Conservation (phyloP, 2,113 vertebrate species). For the Nesoenas mayeri region DNA sequence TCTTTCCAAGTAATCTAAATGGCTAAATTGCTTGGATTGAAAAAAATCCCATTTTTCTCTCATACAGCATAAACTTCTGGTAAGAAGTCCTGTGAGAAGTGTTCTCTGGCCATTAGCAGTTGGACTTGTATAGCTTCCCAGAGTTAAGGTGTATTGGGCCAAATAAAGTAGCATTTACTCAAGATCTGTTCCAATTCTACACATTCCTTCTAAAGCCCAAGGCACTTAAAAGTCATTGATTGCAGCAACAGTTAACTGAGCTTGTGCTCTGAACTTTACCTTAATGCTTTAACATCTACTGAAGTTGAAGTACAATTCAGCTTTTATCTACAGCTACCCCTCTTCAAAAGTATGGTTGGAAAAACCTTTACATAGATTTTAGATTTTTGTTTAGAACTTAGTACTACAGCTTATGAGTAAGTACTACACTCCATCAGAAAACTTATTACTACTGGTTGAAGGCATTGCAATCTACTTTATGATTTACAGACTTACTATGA, state of each 20-base stretch:
- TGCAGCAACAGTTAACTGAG: not conserved
- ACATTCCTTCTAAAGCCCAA: not conserved
- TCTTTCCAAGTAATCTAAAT: not conserved
- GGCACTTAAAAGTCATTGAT: not conserved
- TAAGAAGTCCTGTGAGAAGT: not conserved
- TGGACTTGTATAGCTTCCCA: not conserved
- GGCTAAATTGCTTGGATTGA: not conserved
- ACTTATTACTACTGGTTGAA: not conserved
- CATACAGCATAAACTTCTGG: not conserved
- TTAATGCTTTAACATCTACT: not conserved
- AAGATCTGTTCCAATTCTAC: not conserved
- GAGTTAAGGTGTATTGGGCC: not conserved
- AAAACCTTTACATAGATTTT: not conserved
- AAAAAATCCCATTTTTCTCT: not conserved
- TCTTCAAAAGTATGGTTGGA: not conserved
- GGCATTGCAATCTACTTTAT: not conserved
- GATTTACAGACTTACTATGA: not conserved
- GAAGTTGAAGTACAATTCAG: not conserved
- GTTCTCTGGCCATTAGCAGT: not conserved
- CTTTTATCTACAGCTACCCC: not conserved
- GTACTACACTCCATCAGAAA: not conserved
- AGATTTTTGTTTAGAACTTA: not conserved
- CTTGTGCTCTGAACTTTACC: not conserved
- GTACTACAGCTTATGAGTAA: not conserved
- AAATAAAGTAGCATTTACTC: not conserved